Conservation (phyloP, 2,113 vertebrate genomes). For the Agapornis roseicollis region DNA sequence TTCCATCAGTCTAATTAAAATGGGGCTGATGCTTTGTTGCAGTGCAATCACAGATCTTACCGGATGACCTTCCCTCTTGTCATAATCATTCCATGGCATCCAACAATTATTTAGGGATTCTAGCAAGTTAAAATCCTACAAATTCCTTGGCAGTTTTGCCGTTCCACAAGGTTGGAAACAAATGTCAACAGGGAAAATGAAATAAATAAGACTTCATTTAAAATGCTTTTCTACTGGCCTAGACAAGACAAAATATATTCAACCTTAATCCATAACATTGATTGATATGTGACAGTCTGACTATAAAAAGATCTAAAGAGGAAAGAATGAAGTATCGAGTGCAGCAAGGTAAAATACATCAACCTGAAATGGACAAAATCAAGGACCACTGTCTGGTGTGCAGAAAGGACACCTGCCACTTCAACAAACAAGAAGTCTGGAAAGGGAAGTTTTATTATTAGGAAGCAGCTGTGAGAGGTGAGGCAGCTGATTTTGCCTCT, state of each 20-base stretch:
- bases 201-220: not conserved
- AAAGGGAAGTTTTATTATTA: not conserved
- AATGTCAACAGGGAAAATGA: not conserved
- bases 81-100: not conserved
- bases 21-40: not conserved
- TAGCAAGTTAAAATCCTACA: not conserved
- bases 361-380: not conserved
- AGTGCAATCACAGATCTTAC: not conserved
- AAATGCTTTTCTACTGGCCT: not conserved
- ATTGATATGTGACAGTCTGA: not conserved
- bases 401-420: not conserved
- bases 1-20: not conserved
- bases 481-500: not conserved
- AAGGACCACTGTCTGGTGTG: not conserved
- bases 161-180: not conserved
- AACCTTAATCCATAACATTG: constrained; percentile 11
- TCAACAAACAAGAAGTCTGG: not conserved
- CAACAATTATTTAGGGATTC: not conserved
- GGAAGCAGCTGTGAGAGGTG: not conserved
- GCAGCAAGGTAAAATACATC: not conserved
- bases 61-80: not conserved
- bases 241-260: not conserved
- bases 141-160: not conserved
- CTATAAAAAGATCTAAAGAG: not conserved
- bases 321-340: not conserved